These are phyloP conservation scores for Ichneumoninae sp. DNA, from an alignment of 2,888 invertebrate species.

Conservation along the genomic window DNA sequence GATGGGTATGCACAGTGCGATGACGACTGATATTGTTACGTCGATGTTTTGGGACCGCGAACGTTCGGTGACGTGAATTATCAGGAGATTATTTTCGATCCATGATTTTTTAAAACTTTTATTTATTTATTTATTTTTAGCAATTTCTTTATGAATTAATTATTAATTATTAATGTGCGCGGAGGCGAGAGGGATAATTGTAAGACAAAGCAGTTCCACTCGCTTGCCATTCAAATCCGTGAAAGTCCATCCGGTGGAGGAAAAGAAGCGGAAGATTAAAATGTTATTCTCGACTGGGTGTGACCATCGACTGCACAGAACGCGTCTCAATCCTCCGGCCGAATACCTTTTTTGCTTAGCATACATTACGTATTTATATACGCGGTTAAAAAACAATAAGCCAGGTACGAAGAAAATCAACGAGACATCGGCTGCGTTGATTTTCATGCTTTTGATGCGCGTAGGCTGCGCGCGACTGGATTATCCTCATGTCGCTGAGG, in stretches of 20 bases:
- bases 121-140: neutral
- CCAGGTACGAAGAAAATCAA: constrained; percentile 9
- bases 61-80: neutral
- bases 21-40: constrained; percentile 8
- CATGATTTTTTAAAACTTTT: constrained; percentile 7
- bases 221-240: constrained; percentile 58
- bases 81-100: neutral
- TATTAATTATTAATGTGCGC: neutral
- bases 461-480: constrained; percentile 18
- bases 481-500: neutral
- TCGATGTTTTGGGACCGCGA: neutral
- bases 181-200: neutral
- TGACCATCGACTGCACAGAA: constrained; percentile 23
- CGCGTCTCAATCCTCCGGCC: constrained; percentile 37
- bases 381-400: constrained; percentile 21
- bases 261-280: constrained; percentile 53
- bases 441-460: constrained; percentile 19
- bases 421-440: constrained; percentile 30
- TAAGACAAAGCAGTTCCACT: constrained; percentile 14
- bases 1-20: neutral
- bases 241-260: constrained; percentile 58
- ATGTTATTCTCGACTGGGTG: constrained; percentile 54
- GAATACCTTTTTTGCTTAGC: constrained; percentile 54
- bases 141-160: neutral
- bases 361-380: constrained; percentile 42